Conservation (phyloP, 2,888 invertebrate genomes). For the Ichneumoninae sp. region DNA sequence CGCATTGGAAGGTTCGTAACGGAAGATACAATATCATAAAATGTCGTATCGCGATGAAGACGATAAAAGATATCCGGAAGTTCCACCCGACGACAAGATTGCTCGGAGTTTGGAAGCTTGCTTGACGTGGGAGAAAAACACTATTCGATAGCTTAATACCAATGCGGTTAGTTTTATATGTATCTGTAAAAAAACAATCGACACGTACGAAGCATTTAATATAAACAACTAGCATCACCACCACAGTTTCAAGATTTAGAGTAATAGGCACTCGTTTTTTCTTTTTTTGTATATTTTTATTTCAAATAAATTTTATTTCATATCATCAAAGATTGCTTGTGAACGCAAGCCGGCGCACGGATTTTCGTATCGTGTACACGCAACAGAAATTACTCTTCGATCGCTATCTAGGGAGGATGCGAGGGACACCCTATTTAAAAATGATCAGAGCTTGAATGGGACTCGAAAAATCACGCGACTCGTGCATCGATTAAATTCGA, state of each 20-base stretch:
- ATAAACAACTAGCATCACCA: slow-evolving; percentile 38
- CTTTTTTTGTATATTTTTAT: slow-evolving; percentile 62
- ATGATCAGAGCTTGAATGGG: neutral
- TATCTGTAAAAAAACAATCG: neutral
- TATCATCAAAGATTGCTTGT: slow-evolving; percentile 24
- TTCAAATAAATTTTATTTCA: slow-evolving; percentile 60
- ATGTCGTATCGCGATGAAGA: slow-evolving; percentile 24
- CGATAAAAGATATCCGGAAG: slow-evolving; percentile 54
- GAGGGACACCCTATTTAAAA: neutral
- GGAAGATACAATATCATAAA: neutral
- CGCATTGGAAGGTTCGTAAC: neutral
- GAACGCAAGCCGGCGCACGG: slow-evolving; percentile 14
- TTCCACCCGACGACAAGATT: slow-evolving; percentile 72
- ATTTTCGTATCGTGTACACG: neutral
- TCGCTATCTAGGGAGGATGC: neutral
- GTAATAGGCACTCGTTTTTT: slow-evolving; percentile 37
- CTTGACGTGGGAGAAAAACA: slow-evolving; percentile 71
- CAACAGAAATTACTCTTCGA: neutral
- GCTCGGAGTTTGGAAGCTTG: slow-evolving; percentile 79
- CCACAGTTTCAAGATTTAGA: slow-evolving; percentile 36
- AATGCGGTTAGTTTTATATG: slow-evolving; percentile 36
- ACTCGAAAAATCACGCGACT: neutral
- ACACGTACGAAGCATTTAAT: slow-evolving; percentile 23
- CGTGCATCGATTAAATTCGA: neutral
- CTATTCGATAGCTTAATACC: slow-evolving; percentile 17